phyloP scores from a whole-genome alignment of 2,888 invertebrate genomes.

The Drosophila limbata region DNA sequence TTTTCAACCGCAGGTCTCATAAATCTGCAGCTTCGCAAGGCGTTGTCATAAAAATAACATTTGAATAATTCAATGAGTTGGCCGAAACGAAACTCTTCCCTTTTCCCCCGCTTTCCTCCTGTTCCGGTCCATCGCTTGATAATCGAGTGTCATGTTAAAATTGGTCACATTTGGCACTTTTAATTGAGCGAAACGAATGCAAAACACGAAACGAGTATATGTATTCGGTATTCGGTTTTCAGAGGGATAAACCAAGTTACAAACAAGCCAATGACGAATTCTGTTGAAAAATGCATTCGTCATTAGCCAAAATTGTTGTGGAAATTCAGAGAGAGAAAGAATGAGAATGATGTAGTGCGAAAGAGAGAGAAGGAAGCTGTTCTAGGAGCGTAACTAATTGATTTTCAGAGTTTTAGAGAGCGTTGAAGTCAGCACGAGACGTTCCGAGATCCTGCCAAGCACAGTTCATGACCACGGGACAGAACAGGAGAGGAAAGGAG shows the following conservation, averaged over 20 bases:
- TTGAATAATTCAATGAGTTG: constrained; percentile 51
- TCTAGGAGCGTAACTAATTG: constrained; percentile 78
- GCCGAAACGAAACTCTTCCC: not conserved
- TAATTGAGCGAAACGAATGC: constrained; percentile 75
- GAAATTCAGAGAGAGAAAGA: constrained; percentile 36
- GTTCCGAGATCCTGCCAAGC: constrained; percentile 53
- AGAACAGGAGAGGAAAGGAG: constrained; percentile 15
- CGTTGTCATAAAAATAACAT: constrained; percentile 63
- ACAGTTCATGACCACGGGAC: constrained; percentile 19
- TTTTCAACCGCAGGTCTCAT: constrained; percentile 50
- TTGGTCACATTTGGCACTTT: constrained; percentile 69
- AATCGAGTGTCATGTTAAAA: constrained; percentile 61
- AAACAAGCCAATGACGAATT: constrained; percentile 65
- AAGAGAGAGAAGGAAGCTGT: not conserved
- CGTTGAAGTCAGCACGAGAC: constrained; percentile 63
- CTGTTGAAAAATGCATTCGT: constrained; percentile 63
- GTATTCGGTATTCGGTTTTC: constrained; percentile 11
- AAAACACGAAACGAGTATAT: constrained; percentile 41
- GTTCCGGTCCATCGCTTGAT: constrained; percentile 19
- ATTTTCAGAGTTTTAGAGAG: constrained; percentile 68
- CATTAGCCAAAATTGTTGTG: constrained; percentile 63
- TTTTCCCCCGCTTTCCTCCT: not conserved
- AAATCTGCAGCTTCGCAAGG: constrained; percentile 54
- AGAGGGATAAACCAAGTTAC: constrained; percentile 39
- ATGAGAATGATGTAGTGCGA: not conserved